phyloP scores from a whole-genome alignment of 92 coral and sea anemone species.

The Zoanthus sociatus region DNA sequence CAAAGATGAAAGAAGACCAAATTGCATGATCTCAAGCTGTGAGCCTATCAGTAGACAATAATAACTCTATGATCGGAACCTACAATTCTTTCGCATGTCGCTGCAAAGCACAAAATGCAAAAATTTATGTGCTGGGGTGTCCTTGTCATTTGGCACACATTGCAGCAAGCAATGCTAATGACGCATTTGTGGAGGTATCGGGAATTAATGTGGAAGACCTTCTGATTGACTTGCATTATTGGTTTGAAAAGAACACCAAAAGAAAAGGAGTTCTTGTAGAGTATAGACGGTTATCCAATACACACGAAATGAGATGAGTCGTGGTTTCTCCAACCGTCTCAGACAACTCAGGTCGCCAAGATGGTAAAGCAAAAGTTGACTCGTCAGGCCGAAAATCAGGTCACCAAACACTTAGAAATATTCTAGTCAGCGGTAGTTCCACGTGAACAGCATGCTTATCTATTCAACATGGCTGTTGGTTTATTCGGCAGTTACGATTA shows the following conservation, averaged over 20 bases:
- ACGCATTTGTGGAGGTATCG: conserved; percentile 3
- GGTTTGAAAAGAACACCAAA: conserved; percentile 48
- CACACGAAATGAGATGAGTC: too few species aligned
- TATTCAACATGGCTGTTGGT: background rate
- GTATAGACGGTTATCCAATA: too few species aligned
- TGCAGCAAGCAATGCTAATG: conserved; percentile 37
- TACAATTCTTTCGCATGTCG: background rate
- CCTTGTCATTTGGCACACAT: conserved; percentile 44
- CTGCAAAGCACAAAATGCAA: conserved; percentile 28
- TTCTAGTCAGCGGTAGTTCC: background rate
- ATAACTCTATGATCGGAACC: too few species aligned
- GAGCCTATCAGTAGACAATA: conserved; percentile 42
- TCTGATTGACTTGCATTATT: conserved; percentile 23
- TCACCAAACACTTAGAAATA: background rate
- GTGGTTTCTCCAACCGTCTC: too few species aligned
- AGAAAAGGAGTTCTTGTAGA: conserved; percentile 1
- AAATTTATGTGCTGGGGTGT: conserved; percentile 36
- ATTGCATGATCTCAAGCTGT: too few species aligned
- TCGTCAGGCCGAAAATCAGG: background rate
- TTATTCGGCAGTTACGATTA: background rate
- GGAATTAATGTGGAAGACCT: conserved; percentile 29
- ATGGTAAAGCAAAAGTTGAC: background rate
- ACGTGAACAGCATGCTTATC: background rate
- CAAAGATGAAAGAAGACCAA: too few species aligned
- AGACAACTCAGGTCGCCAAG: background rate